Evolutionary conservation across 2,113 vertebrate genomes (phyloP), one percentile per base, ranked within the genome.

Genomic region (Ochotona curzoniae): DNA sequence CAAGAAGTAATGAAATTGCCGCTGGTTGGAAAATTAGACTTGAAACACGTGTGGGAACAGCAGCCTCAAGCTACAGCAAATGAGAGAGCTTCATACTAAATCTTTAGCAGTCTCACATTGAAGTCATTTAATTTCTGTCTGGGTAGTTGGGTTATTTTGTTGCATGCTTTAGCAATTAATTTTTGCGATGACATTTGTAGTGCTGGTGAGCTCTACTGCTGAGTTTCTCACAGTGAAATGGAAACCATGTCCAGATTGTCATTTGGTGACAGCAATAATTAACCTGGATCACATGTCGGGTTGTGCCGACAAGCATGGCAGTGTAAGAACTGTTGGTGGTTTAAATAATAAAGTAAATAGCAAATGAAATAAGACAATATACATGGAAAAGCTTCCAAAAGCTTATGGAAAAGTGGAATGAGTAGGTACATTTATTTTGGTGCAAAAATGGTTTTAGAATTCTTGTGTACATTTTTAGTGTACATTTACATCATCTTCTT

Each of bases 141-240:
- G 89, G 78, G 87, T 84, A 95, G 89, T 90, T 71, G 47, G 64
- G 26, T 94, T 94, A 96, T 96, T 96, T 97, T 96, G 91, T 93
- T 96, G 87, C 96, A 87, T 96, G 67, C 78, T 89, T 74, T 85
- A 89, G 78, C 51, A 91, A 94, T 95, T 96, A 95, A 75, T 93
- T 95, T 93, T 93, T 88, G 74, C 63, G 87, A 79, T 85, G 87
- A 82, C 70, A 75, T 87, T 35, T 79, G 18, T 66, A 87, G 60
- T 5, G 11, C 64, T 94, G 60, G 38, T 66, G 86, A 92, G 54
- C 75, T 63, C 35, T 44, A 44, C 38, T 15, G 23, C 44, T 69
- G 90, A 69, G 35, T 94, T 91, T 87, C 73, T 94, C 76, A 66
- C 61, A 70, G 44, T 70, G 80, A 89, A 92, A 70, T 70, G 92